A percentile compares a stretch with the other conserved stretches of the same genome.
Conservation (phyloP, 2,797 vertebrate genomes). For the Enteromius mattozi region DNA sequence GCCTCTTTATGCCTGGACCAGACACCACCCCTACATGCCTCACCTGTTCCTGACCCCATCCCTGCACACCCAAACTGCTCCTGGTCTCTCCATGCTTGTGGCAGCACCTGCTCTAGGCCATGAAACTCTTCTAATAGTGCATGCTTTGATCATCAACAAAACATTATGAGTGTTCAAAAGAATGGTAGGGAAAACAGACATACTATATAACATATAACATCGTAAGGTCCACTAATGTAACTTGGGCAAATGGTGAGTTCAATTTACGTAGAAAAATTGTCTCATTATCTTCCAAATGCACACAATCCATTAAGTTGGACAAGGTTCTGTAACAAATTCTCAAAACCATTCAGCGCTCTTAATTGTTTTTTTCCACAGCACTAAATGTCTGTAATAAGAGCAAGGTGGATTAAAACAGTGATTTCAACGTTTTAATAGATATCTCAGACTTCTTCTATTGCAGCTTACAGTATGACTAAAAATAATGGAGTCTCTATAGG, state of each 20-base stretch:
- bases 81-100: not conserved
- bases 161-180: not conserved
- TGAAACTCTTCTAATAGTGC: not conserved
- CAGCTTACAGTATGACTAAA: slow-evolving; percentile 7
- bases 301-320: slow-evolving; percentile 18
- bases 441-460: slow-evolving; percentile 5
- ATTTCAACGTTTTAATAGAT: not conserved
- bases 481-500: slow-evolving; percentile 1
- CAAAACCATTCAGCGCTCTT: not conserved
- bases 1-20: no score
- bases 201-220: not conserved
- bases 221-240: not conserved
- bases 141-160: slow-evolving; percentile 12
- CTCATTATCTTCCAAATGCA: not conserved
- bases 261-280: not conserved
- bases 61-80: not conserved
- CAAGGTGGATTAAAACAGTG: slow-evolving; percentile 14
- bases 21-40: not conserved
- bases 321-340: slow-evolving; percentile 16
- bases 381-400: not conserved
- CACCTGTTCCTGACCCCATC: not conserved
- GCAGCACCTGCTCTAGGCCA: not conserved
- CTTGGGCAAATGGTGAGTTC: not conserved
- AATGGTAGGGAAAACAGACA: not conserved
- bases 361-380: slow-evolving; percentile 27